Conservation (phyloP, 2,797 vertebrate species). For the Columba guinea region DNA sequence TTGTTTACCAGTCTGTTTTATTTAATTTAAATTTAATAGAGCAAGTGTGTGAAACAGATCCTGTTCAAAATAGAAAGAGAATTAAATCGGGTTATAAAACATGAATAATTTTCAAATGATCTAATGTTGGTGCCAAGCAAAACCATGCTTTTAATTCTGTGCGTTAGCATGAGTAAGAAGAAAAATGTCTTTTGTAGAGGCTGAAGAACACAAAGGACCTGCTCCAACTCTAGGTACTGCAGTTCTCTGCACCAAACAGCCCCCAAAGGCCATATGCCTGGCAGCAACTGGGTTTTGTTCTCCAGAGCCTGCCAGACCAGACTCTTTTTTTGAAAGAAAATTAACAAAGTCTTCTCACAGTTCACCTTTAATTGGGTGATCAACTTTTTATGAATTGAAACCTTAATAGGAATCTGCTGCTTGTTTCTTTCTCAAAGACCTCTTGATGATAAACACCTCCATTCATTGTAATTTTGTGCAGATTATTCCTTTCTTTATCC, state of each 20-base stretch:
- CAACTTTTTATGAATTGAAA: slow-evolving; percentile 53
- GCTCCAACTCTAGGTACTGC: not conserved
- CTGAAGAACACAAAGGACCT: not conserved
- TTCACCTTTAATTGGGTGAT: slow-evolving; percentile 68
- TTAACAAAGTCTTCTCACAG: slow-evolving; percentile 31
- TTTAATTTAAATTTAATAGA: not conserved
- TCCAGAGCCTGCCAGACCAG: slow-evolving; percentile 10
- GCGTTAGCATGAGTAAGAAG: not conserved
- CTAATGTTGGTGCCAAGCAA: not conserved
- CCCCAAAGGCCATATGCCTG: not conserved
- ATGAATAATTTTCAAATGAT: not conserved
- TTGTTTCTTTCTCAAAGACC: slow-evolving; percentile 76
- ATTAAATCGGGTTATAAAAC: not conserved
- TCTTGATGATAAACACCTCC: slow-evolving; percentile 78
- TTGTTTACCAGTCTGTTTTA: not conserved
- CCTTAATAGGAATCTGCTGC: slow-evolving; percentile 67
- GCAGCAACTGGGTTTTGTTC: slow-evolving; percentile 14
- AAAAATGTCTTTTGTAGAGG: not conserved
- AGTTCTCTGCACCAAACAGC: not conserved
- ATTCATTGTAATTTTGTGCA: slow-evolving; percentile 78
- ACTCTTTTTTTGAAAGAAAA: slow-evolving; percentile 26
- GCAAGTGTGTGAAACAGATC: not conserved
- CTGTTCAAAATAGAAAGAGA: not conserved
- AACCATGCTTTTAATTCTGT: not conserved
- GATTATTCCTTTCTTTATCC: slow-evolving; percentile 76